Base-by-base conservation (phyloP, 2,888 invertebrate genomes). In the Brenthis daphne region DNA sequence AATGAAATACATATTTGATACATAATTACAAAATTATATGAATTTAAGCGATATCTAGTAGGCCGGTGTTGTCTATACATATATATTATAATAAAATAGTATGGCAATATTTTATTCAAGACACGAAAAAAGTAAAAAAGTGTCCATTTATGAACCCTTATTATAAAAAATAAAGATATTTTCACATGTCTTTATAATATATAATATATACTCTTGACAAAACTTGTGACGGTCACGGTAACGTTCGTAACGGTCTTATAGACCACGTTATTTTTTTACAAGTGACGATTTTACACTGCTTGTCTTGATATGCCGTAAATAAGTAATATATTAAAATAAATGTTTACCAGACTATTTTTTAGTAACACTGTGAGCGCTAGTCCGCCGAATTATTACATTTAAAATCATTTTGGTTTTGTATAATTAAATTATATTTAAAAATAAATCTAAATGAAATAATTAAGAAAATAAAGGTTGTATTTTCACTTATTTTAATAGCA, bases 41-140 rank as follows among this genome's bases (percentile, higher is more conserved):
- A 48, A 8, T 29, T 60, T 43, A 57, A 60, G n/a, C 24, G 6
- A 48, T n/a, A n/a, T 29, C 14, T 60, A 60, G 8, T 60, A 60
- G 58, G 48, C 58, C 58, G 58, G 58, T 29, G 6, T 58, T 4
- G 16, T 57, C 11, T 8, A 11, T 48, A 8, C 14, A 24, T 24
- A 24, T 47, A 47, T n/a, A 29, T 14, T 8, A 47, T 20, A 58
- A 58, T 4, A 54, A 54, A 58, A 48, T n/a, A 47, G 58, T 58
- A 20, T 48, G 48, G 48, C 48, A 58, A 48, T 29, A 14, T 29
- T 55, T 13, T 43, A n/a, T 56, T 37, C 24, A 16, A 33, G 1
- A 29, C 1, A 37, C 12, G 12, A 5, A 37, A 57, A 16, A n/a
- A 16, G 11, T 43, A 11, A 43, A 43, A 11, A 43, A 8, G 11